Evolutionary conservation across 2,113 vertebrate genomes (phyloP).

Genomic region (Machaerirhynchus nigripectus): DNA sequence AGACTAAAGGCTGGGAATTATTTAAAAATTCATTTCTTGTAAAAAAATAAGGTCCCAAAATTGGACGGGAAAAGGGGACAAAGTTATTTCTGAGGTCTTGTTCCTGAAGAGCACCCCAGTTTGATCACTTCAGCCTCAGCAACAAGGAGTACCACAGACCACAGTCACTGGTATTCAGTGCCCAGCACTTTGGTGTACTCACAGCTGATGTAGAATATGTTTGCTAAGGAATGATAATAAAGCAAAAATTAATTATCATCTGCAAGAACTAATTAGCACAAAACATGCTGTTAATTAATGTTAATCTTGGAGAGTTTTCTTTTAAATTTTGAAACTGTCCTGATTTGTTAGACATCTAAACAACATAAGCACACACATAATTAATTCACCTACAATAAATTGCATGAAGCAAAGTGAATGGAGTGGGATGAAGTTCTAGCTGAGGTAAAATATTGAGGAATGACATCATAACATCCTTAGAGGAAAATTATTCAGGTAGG

Average conservation of each 20-base stretch:
- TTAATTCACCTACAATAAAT: not conserved
- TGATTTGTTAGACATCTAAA: not conserved
- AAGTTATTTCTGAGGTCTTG: not conserved
- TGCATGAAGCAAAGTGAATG: not conserved
- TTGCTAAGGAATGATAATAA: not conserved
- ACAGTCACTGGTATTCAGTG: not conserved
- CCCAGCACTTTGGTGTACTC: not conserved
- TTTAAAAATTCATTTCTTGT: not conserved
- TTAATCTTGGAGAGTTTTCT: not conserved
- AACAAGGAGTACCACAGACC: not conserved
- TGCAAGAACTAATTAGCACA: not conserved
- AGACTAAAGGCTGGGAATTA: not conserved
- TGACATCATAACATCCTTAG: not conserved
- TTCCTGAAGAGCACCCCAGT: not conserved
- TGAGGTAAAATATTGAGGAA: not conserved
- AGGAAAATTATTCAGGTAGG: not conserved
- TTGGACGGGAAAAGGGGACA: not conserved
- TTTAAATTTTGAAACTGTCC: not conserved
- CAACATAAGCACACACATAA: not conserved
- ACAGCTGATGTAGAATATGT: not conserved
- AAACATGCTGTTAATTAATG: not conserved
- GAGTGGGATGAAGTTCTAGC: not conserved
- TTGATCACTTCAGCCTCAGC: not conserved
- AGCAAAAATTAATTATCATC: not conserved
- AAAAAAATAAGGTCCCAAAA: not conserved